Conservation (phyloP, 2,113 vertebrate species). For the Spermophilus dauricus region DNA sequence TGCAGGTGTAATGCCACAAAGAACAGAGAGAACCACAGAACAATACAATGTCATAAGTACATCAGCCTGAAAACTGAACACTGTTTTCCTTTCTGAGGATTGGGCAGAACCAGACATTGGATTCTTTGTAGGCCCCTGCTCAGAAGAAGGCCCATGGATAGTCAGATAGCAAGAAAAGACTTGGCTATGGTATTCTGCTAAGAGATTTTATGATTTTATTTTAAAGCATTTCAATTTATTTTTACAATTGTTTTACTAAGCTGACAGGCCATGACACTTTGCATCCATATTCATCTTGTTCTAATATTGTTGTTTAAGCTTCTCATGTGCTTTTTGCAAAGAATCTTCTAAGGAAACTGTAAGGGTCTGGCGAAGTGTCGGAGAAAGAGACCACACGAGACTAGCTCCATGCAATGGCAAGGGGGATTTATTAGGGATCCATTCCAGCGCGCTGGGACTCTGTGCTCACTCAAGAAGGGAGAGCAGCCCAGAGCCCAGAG, state of each 20-base stretch:
- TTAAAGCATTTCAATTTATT: neutral
- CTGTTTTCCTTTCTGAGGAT: neutral
- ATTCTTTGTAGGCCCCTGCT: rapidly evolving
- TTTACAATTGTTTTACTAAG: neutral
- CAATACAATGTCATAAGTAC: rapidly evolving
- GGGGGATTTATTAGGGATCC: too few relatives aligned
- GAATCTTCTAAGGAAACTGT: neutral
- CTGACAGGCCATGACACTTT: neutral
- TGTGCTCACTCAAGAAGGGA: too few relatives aligned
- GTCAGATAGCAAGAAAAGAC: neutral
- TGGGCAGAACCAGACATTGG: too few relatives aligned
- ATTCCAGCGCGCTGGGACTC: too few relatives aligned
- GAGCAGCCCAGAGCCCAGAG: too few relatives aligned
- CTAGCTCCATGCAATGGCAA: too few relatives aligned
- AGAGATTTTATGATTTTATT: neutral
- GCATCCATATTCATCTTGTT: neutral
- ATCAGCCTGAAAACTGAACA: neutral
- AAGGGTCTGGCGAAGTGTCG: too few relatives aligned
- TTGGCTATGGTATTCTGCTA: rapidly evolving
- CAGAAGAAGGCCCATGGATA: rapidly evolving
- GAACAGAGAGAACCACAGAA: neutral
- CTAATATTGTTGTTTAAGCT: neutral
- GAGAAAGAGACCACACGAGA: too few relatives aligned
- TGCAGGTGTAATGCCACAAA: too few relatives aligned
- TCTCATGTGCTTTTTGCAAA: neutral